Percentiles rank a stretch among this genome's conserved stretches.
Conservation (phyloP, 2,888 invertebrate genomes). For the Melangyna quadrimaculata region DNA sequence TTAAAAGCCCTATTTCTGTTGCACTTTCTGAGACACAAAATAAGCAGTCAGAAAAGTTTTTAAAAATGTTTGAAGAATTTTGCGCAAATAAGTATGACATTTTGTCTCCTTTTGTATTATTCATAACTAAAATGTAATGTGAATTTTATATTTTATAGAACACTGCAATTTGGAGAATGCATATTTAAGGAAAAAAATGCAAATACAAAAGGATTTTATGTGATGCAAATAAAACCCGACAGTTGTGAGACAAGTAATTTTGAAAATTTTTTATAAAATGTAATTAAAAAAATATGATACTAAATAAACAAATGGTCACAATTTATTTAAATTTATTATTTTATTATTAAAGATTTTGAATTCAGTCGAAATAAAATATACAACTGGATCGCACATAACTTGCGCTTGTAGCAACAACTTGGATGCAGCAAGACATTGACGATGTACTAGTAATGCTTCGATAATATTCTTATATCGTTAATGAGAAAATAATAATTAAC, state of each 20-base stretch:
- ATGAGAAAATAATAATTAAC: too few species aligned
- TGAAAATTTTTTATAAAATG: background rate
- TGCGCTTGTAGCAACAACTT: too few species aligned
- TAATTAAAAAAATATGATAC: background rate
- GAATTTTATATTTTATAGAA: background rate
- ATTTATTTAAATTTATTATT: background rate
- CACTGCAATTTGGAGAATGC: slow-evolving; percentile 44
- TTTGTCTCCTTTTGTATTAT: background rate
- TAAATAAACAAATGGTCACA: background rate
- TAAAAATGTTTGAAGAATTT: slow-evolving; percentile 3
- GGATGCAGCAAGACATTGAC: too few species aligned
- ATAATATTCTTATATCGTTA: too few species aligned
- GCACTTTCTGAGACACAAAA: background rate
- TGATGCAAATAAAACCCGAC: slow-evolving; percentile 37
- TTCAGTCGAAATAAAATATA: too few species aligned
- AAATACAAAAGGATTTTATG: slow-evolving; percentile 20
- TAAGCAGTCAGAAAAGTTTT: background rate
- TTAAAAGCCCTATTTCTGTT: slow-evolving; percentile 50
- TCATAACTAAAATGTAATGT: background rate
- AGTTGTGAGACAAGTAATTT: slow-evolving; percentile 3
- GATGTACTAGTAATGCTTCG: too few species aligned
- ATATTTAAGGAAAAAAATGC: slow-evolving; percentile 43
- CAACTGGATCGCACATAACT: too few species aligned
- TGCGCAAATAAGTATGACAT: background rate
- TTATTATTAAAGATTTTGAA: too few species aligned